Evolutionary conservation across 1,140 invertebrate species (phyloP).

Genomic region (Helicoverpa zea): DNA sequence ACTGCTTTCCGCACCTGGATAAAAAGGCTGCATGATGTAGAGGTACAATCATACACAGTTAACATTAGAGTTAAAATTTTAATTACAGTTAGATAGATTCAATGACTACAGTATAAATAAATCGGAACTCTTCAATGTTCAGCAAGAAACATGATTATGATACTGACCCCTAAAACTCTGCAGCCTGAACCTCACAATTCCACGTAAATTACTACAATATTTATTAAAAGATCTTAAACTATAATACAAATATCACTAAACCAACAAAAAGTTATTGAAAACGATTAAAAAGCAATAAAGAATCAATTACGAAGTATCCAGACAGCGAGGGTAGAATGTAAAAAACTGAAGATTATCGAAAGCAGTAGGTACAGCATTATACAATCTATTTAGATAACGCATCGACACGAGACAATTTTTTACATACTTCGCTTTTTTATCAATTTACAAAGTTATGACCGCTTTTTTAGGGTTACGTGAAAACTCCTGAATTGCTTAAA

Average conservation of each 20-base stretch:
- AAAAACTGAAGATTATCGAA: conserved; percentile 36
- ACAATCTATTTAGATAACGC: conserved; percentile 73
- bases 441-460: conserved; percentile 62
- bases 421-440: conserved; percentile 60
- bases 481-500: neutral
- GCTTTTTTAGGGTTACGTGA: conserved; percentile 30
- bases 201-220: neutral
- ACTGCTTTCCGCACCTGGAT: no score
- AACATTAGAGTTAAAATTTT: no score
- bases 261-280: conserved; percentile 16
- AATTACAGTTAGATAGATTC: no score
- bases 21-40: no score
- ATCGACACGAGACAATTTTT: conserved; percentile 63
- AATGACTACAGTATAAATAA: no score
- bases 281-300: conserved; percentile 44
- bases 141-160: neutral
- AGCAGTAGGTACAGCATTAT: conserved; percentile 56
- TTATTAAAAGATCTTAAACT: neutral
- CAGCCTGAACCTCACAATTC: no score
- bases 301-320: conserved; percentile 44
- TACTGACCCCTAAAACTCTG: neutral
- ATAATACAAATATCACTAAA: conserved; percentile 5
- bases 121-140: no score
- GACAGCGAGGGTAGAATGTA: conserved; percentile 7
- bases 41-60: no score